Percentiles rank a stretch among this genome's conserved stretches.
Evolutionary conservation across 53 echinoderm and acorn worm species (phyloP).

Genomic region (Crossaster papposus): DNA sequence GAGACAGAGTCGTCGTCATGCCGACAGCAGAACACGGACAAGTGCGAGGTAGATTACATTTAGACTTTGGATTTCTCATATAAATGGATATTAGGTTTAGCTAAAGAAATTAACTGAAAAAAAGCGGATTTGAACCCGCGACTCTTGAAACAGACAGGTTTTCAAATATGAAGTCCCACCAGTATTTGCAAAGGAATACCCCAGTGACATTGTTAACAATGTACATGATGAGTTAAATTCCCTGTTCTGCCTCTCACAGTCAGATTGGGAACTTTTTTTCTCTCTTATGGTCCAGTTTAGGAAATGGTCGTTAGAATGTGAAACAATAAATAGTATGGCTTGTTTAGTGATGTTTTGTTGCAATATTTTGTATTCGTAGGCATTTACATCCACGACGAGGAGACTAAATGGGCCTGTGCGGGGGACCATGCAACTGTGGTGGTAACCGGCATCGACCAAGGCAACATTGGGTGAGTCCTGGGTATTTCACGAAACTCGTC

Average conservation of each 20-base stretch:
- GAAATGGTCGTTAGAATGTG: neutral
- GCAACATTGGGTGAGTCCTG: constrained; percentile 87
- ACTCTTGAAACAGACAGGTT: no score
- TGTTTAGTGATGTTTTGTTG: neutral
- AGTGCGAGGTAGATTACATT: constrained; percentile 68
- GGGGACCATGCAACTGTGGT: constrained; percentile 88
- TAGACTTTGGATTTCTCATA: neutral
- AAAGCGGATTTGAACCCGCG: no score
- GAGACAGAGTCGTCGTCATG: constrained; percentile 86
- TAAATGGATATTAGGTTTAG: neutral
- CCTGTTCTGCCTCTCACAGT: no score
- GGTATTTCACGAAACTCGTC: no score
- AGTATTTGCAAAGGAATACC: no score
- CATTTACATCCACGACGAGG: constrained; percentile 88
- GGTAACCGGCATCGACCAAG: constrained; percentile 93
- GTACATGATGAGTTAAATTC: no score
- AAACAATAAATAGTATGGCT: neutral
- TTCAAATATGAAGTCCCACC: no score
- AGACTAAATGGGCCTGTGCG: constrained; percentile 94
- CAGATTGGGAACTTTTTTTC: neutral
- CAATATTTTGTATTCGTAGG: constrained; percentile 54
- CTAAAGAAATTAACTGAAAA: neutral
- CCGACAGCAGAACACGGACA: constrained; percentile 86
- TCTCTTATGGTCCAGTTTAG: neutral
- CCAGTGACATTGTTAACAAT: no score